A percentile compares a stretch with the other conserved stretches of the same genome.
These are phyloP conservation scores for Acanthiza pusilla DNA, from an alignment of 2,797 vertebrate genomes.

Conservation along the genomic window DNA sequence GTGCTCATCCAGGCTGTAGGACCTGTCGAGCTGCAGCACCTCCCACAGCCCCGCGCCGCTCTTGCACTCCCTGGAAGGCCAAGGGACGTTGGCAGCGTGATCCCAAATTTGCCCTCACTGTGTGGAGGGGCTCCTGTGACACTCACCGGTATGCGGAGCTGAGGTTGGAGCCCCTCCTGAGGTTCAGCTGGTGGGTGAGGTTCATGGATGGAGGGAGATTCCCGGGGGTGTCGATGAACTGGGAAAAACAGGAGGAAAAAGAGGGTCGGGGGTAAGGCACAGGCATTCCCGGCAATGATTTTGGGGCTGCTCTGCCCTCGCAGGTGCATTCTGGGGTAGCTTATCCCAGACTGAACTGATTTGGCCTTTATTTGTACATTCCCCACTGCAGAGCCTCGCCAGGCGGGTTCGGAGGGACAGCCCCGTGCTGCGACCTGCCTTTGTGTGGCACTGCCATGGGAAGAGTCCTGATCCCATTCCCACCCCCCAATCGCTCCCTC, in stretches of 20 bases:
- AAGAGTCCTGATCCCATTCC: background rate
- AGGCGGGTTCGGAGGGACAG: fast-evolving
- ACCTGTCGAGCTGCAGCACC: conserved; percentile 64
- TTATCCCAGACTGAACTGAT: background rate
- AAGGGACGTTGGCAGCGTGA: fast-evolving
- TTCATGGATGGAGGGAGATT: conserved; percentile 73
- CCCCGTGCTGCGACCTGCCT: background rate
- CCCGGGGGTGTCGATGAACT: conserved; percentile 75
- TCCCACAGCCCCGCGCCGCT: conserved; percentile 67
- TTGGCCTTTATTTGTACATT: background rate
- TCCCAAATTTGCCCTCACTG: fast-evolving
- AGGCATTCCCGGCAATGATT: background rate
- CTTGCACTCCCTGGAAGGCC: conserved; percentile 70
- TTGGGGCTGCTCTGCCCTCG: background rate
- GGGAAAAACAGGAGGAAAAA: background rate
- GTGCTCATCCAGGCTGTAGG: conserved; percentile 64
- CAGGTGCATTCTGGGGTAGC: background rate
- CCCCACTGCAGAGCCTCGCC: fast-evolving
- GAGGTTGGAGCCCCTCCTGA: conserved; percentile 66
- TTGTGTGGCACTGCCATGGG: fast-evolving
- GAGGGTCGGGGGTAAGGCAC: background rate
- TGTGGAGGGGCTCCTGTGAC: fast-evolving
- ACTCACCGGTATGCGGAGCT: conserved; percentile 69
- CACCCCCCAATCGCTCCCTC: background rate
- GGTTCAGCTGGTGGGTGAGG: conserved; percentile 63